Conservation (phyloP, 2,797 vertebrate species). For the Ptychobarbus kaznakovi region DNA sequence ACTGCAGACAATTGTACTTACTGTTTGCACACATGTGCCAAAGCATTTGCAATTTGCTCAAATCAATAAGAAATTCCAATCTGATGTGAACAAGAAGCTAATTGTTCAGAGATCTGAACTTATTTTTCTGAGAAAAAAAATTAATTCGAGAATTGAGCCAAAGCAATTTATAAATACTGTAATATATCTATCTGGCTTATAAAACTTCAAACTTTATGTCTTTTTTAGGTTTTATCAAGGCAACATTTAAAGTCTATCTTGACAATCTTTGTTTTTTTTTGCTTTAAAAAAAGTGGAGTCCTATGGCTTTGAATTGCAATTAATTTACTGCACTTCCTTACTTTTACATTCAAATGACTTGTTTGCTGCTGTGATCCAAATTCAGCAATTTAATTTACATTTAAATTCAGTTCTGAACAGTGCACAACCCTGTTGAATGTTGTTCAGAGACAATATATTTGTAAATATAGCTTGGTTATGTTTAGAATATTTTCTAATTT, state of each 20-base stretch:
- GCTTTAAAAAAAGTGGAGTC: not conserved
- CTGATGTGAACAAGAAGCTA: no score
- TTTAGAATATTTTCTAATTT: not conserved
- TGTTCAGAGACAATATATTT: not conserved
- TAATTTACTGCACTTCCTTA: not conserved
- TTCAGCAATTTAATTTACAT: not conserved
- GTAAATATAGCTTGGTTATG: slow-evolving; percentile 5
- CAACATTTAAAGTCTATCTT: not conserved
- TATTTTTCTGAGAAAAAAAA: no score
- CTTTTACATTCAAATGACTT: not conserved
- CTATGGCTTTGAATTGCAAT: not conserved
- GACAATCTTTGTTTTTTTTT: not conserved
- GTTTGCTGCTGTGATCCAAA: not conserved
- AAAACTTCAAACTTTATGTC: not conserved
- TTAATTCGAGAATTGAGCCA: no score
- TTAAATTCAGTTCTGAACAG: not conserved
- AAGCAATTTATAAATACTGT: no score
- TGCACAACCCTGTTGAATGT: not conserved
- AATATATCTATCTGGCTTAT: not conserved
- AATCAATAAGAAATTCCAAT: no score
- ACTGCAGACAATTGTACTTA: no score
- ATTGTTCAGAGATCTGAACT: no score
- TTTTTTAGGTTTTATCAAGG: not conserved
- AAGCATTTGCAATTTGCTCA: no score
- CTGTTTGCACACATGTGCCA: no score